Percentiles rank a stretch among this genome's conserved stretches.
Conservation (phyloP, 2,113 vertebrate genomes). For the Sinocyclocheilus grahami region DNA sequence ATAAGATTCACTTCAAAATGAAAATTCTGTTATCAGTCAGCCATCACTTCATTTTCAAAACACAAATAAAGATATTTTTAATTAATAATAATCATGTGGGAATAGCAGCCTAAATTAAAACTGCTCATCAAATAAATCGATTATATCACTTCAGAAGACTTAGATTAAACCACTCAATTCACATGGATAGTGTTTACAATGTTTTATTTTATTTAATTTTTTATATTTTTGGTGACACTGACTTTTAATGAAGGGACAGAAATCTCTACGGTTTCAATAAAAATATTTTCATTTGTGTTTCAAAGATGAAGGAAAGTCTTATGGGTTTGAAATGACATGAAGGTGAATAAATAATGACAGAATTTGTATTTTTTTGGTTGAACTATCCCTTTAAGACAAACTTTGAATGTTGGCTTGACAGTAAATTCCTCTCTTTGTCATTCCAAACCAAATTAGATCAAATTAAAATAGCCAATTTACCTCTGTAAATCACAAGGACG, state of each 20-base stretch:
- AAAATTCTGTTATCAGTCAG: background rate
- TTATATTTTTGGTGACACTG: background rate
- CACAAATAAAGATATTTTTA: background rate
- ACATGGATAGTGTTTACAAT: background rate
- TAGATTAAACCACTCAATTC: background rate
- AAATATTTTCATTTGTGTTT: background rate
- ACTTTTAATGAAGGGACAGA: background rate
- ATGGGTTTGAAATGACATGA: background rate
- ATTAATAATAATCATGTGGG: background rate
- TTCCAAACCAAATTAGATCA: background rate
- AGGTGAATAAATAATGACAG: background rate
- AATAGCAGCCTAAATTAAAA: background rate
- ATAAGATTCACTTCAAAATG: background rate
- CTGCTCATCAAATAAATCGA: background rate
- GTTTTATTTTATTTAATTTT: background rate
- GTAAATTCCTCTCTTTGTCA: background rate
- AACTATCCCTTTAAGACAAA: background rate
- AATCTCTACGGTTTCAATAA: background rate
- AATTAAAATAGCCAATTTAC: constrained; percentile 28
- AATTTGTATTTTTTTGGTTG: background rate
- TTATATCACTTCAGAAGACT: background rate
- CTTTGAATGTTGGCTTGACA: background rate
- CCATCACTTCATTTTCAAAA: background rate
- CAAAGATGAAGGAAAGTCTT: background rate
- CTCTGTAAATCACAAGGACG: background rate